phyloP scores from a whole-genome alignment of 2,113 vertebrate genomes.

The Tautogolabrus adspersus region DNA sequence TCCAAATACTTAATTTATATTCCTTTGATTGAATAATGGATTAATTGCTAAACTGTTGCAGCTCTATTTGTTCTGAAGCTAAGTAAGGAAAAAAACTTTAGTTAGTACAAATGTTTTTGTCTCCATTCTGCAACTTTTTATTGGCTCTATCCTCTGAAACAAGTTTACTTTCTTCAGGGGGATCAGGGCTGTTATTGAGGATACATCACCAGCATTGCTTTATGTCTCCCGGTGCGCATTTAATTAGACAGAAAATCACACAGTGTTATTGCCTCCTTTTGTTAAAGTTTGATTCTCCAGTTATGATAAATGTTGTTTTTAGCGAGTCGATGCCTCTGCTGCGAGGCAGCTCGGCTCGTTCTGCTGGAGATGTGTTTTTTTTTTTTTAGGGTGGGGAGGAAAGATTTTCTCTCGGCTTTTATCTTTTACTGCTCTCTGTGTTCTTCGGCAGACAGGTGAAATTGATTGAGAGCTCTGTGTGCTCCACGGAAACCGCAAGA shows the following conservation, averaged over 20 bases:
- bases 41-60: neutral
- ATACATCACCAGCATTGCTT: slow-evolving; percentile 21
- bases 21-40: too few species aligned
- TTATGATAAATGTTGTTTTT: slow-evolving; percentile 64
- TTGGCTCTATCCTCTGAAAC: neutral
- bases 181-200: slow-evolving; percentile 13
- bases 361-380: neutral
- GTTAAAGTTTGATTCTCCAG: slow-evolving; percentile 36
- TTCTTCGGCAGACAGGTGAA: slow-evolving; percentile 46
- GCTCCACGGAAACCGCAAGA: slow-evolving; percentile 16
- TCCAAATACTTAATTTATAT: too few species aligned
- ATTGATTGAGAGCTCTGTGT: slow-evolving; percentile 59
- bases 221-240: slow-evolving; percentile 36
- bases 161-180: slow-evolving; percentile 10
- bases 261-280: slow-evolving; percentile 37
- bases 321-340: slow-evolving; percentile 37
- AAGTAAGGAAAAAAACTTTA: neutral
- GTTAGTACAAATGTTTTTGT: neutral
- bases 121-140: neutral
- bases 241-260: slow-evolving; percentile 52
- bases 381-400: slow-evolving; percentile 16
- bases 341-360: slow-evolving; percentile 32
- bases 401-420: slow-evolving; percentile 41
- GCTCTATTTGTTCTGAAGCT: neutral
- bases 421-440: slow-evolving; percentile 35